A percentile compares a stretch with the other conserved stretches of the same genome.
phyloP scores from a whole-genome alignment of 2,113 vertebrate genomes.

The Paramormyrops kingsleyae region DNA sequence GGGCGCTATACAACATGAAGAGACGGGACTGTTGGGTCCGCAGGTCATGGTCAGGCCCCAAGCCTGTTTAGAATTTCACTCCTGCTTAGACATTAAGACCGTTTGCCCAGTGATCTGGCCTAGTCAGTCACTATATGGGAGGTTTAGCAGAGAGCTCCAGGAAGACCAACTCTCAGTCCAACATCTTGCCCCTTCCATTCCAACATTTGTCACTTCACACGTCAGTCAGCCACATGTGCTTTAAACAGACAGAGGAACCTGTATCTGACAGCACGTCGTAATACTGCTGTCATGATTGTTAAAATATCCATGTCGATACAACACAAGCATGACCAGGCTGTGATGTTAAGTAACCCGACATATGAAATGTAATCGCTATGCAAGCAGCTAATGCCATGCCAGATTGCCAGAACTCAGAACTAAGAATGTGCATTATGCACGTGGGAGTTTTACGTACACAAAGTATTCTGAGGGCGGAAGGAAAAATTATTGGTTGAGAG shows the following conservation, averaged over 20 bases:
- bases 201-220: not conserved
- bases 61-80: not conserved
- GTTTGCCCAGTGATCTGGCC: not conserved
- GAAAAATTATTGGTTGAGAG: no score
- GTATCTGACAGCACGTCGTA: not conserved
- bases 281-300: not conserved
- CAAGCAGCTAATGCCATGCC: not conserved
- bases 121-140: not conserved
- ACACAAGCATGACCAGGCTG: not conserved
- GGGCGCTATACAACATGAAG: not conserved
- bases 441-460: no score
- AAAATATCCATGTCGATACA: not conserved
- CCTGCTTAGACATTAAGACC: not conserved
- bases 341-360: not conserved
- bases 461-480: no score
- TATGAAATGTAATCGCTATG: not conserved
- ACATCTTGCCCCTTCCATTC: not conserved
- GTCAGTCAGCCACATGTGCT: not conserved
- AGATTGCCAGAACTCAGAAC: not conserved
- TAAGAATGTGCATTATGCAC: not conserved
- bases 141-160: not conserved
- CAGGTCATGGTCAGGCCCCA: not conserved
- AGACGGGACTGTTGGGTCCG: not conserved
- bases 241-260: not conserved
- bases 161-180: not conserved